Evolutionary conservation across 2,797 vertebrate species (phyloP), one percentile per base, ranked within the genome.

Genomic region (Eulemur albifrons): DNA sequence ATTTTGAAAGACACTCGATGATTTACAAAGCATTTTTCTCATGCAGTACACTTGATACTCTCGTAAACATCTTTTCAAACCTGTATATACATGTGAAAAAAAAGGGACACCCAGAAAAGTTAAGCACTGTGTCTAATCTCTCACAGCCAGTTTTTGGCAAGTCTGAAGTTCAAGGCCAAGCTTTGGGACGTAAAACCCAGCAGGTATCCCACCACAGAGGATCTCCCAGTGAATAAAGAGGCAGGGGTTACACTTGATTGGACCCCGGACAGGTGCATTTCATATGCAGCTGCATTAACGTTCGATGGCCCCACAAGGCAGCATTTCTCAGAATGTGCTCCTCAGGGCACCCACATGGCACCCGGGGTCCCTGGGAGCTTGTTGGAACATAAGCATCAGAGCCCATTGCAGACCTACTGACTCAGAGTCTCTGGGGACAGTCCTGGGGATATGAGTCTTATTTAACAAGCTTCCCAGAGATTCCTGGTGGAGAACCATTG

Each of bases 171-270:
- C 52, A 84, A 73, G 45, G 10, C 38, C 38, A 69, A 50, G 59
- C 0, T 57, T 57, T 9, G 10, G 72, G 40, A 88, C 5, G 4
- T 27, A 70, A 88, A 84, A 77, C 40, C n/a, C 52, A 86, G 23
- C 32, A 77, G 11, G 9, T 30, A 43, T 21, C 20, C n/a, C 30
- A 65, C 65, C 11, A 63, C 27, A 50, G 30, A 76, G 59, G 52
- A 59, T 50, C 30, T 76, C 79, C 25, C 13, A 23, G 1, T 25
- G 20, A 4, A 50, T 21, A 2, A 82, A 84, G 20, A 20, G 21
- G 23, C 14, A 13, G 1, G 23, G 13, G 2, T 61, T 23, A 57
- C 40, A 63, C 3, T 0, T 1, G 72, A 40, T 0, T 50, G 35
- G 50, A 54, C 14, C 38, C 25, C 57, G 52, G 45, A 10, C 72